phyloP scores from a whole-genome alignment of 1,140 invertebrate genomes.

The Drosophila hydei region DNA sequence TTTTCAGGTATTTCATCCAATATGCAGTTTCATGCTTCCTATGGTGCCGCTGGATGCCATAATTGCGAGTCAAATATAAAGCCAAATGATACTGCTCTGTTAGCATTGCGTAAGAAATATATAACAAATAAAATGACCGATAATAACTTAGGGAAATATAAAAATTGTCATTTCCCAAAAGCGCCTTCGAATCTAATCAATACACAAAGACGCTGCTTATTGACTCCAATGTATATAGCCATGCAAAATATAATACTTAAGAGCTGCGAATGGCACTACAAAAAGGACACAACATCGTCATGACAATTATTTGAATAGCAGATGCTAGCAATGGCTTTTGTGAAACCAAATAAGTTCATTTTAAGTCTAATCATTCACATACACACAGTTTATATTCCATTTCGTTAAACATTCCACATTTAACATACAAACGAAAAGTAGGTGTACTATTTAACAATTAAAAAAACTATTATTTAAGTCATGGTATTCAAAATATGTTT shows the following conservation, averaged over 20 bases:
- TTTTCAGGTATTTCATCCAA: slow-evolving; percentile 40
- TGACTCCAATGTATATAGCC: slow-evolving; percentile 44
- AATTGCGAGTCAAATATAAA: slow-evolving; percentile 62
- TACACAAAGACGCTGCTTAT: slow-evolving; percentile 23
- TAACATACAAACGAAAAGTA: slow-evolving; percentile 14
- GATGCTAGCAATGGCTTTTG: slow-evolving; percentile 9
- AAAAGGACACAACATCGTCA: slow-evolving; percentile 47
- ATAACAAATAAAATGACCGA: no score
- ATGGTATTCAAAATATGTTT: slow-evolving; percentile 22
- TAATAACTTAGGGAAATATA: not conserved
- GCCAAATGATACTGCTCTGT: not conserved
- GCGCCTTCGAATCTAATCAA: slow-evolving; percentile 9
- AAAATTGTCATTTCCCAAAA: not conserved
- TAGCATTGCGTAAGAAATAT: not conserved
- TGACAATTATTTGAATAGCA: slow-evolving; percentile 49
- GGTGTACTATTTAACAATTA: slow-evolving; percentile 15
- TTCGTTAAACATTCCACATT: slow-evolving; percentile 41
- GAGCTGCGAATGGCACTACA: slow-evolving; percentile 50
- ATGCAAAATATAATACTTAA: slow-evolving; percentile 59
- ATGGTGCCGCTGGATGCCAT: slow-evolving; percentile 60
- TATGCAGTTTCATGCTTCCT: slow-evolving; percentile 72
- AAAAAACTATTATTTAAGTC: slow-evolving; percentile 15
- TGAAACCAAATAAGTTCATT: slow-evolving; percentile 57
- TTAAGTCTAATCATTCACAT: slow-evolving; percentile 22
- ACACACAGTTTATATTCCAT: slow-evolving; percentile 22